These are phyloP conservation scores for Cosmopolites sordidus DNA, from an alignment of 2,888 invertebrate genomes.

Conservation along the genomic window DNA sequence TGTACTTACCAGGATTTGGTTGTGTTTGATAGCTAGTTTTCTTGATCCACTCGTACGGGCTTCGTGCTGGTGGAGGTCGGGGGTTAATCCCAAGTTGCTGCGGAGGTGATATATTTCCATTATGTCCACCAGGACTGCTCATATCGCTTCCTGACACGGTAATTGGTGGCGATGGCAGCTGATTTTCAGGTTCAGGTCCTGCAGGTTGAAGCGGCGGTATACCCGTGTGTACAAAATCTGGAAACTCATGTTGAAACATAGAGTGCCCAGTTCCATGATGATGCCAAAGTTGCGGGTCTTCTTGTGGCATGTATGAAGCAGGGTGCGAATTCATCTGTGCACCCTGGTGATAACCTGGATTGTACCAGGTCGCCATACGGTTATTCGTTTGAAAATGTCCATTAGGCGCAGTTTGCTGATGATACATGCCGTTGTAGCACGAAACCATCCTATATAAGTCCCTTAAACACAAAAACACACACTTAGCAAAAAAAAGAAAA, in stretches of 20 bases:
- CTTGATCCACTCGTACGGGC: slow-evolving; percentile 91
- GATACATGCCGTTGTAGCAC: slow-evolving; percentile 63
- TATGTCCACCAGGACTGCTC: slow-evolving; percentile 55
- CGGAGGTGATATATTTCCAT: slow-evolving; percentile 43
- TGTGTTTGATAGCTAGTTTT: slow-evolving; percentile 81
- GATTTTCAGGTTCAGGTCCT: slow-evolving; percentile 37
- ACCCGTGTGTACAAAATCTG: slow-evolving; percentile 41
- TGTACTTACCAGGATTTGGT: slow-evolving; percentile 72
- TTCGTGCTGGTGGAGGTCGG: slow-evolving; percentile 69
- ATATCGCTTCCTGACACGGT: slow-evolving; percentile 59
- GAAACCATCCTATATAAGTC: slow-evolving; percentile 64
- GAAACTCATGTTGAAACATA: slow-evolving; percentile 50
- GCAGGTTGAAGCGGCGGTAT: slow-evolving; percentile 53
- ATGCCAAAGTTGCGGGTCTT: slow-evolving; percentile 49
- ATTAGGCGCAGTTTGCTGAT: slow-evolving; percentile 51
- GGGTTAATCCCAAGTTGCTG: slow-evolving; percentile 33
- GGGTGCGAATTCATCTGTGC: slow-evolving; percentile 33
- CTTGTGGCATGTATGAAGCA: slow-evolving; percentile 41
- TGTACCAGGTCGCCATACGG: slow-evolving; percentile 48
- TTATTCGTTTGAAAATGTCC: slow-evolving; percentile 48
- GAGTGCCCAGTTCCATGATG: slow-evolving; percentile 45
- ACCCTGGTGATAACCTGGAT: slow-evolving; percentile 49
- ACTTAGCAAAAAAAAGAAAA: too few relatives aligned
- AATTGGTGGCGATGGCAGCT: slow-evolving; percentile 57
- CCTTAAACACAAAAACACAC: slow-evolving; percentile 5